Evolutionary conservation across 1,140 invertebrate genomes (phyloP).

Genomic region (Scaptodrosophila lebanonensis): DNA sequence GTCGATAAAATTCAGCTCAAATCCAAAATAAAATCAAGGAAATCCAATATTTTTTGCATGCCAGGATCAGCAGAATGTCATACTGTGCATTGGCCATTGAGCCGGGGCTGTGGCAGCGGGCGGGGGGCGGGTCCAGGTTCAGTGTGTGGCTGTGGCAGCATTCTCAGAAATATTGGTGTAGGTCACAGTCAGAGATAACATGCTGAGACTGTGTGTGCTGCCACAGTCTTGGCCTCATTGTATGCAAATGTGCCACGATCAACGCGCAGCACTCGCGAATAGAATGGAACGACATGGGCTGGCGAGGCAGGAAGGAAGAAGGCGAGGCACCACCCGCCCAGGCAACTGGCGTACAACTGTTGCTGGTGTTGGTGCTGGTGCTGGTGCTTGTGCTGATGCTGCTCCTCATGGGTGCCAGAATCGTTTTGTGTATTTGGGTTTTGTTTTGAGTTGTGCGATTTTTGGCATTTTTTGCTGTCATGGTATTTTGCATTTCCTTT

Average conservation of each 20-base stretch:
- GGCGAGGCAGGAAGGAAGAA: too few species aligned
- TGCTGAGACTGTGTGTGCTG: conserved; percentile 49
- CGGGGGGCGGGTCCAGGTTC: neutral
- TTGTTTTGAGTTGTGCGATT: conserved; percentile 70
- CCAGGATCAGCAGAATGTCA: too few species aligned
- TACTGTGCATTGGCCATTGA: too few species aligned
- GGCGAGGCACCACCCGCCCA: conserved; percentile 61
- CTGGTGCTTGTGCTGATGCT: conserved; percentile 23
- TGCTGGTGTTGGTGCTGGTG: conserved; percentile 18
- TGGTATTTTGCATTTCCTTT: conserved; percentile 57
- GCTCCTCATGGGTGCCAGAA: conserved; percentile 70
- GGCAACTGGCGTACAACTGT: conserved; percentile 26
- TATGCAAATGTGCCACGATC: conserved; percentile 77
- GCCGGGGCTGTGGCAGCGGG: too few species aligned
- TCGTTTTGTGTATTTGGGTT: conserved; percentile 64
- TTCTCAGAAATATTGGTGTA: conserved; percentile 78
- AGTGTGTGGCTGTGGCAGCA: conserved; percentile 38
- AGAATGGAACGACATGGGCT: too few species aligned
- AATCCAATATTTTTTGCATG: too few species aligned
- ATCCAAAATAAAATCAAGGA: too few species aligned
- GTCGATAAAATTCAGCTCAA: too few species aligned
- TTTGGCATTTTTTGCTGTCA: conserved; percentile 55
- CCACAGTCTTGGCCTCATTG: conserved; percentile 69
- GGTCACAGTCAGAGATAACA: conserved; percentile 77
- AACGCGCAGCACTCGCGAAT: conserved; percentile 17